Percentiles rank a stretch among this genome's conserved stretches.
phyloP scores from a whole-genome alignment of 2,888 invertebrate species.

The Metellina segmentata region DNA sequence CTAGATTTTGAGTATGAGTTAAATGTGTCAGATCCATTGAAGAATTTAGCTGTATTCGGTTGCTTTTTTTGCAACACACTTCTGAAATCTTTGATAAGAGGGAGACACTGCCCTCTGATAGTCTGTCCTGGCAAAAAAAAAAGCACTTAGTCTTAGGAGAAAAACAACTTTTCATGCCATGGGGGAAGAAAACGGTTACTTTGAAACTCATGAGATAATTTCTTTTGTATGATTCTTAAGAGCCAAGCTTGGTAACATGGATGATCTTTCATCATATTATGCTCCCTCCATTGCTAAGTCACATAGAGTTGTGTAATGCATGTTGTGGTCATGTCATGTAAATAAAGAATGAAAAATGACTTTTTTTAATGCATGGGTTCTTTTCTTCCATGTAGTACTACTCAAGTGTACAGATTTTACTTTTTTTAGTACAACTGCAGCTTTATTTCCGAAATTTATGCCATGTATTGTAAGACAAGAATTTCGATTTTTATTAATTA shows the following conservation, averaged over 20 bases:
- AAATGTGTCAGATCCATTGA: slow-evolving; percentile 43
- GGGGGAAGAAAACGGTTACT: slow-evolving; percentile 44
- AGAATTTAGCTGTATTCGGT: slow-evolving; percentile 53
- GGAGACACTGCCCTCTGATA: slow-evolving; percentile 44
- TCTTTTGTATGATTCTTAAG: slow-evolving; percentile 51
- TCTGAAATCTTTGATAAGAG: slow-evolving; percentile 39
- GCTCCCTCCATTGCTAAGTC: slow-evolving; percentile 75
- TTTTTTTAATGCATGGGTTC: slow-evolving; percentile 71
- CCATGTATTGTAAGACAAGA: background rate
- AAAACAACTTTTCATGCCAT: slow-evolving; percentile 52
- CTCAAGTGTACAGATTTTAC: slow-evolving; percentile 68
- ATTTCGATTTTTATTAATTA: background rate
- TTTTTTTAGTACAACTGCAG: slow-evolving; percentile 56
- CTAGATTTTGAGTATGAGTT: slow-evolving; percentile 53
- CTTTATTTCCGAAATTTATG: slow-evolving; percentile 31
- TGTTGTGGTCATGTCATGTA: slow-evolving; percentile 76
- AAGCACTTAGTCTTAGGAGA: slow-evolving; percentile 67
- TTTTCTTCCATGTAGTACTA: slow-evolving; percentile 64
- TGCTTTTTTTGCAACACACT: slow-evolving; percentile 43
- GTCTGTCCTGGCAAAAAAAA: slow-evolving; percentile 50
- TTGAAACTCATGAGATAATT: slow-evolving; percentile 27
- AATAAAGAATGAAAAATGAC: slow-evolving; percentile 69
- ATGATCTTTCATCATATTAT: slow-evolving; percentile 57
- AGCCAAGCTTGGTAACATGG: slow-evolving; percentile 50
- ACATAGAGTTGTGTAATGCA: slow-evolving; percentile 74